Conservation (phyloP, 2,797 vertebrate genomes). For the Poecilia gillii region DNA sequence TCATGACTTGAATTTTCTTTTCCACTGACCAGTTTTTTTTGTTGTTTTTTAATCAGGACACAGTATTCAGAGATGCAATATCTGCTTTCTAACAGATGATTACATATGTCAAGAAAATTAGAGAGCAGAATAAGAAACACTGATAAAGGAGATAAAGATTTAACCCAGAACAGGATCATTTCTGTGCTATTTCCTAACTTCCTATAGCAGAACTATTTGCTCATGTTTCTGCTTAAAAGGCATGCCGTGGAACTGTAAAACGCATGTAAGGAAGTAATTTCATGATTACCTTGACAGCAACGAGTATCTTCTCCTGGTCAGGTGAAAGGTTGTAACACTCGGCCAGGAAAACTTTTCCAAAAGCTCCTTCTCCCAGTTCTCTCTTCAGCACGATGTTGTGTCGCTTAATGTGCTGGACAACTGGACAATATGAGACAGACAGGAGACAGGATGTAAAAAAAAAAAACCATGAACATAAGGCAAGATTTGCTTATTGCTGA, state of each 20-base stretch:
- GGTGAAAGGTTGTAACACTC: conserved; percentile 96
- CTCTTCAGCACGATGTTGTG: conserved; percentile 98
- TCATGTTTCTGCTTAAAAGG: background rate
- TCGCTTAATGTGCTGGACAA: conserved; percentile 97
- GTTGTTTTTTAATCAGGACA: background rate
- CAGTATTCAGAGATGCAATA: background rate
- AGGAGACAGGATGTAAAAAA: background rate
- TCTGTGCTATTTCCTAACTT: background rate
- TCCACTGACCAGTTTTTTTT: background rate
- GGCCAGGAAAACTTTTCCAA: conserved; percentile 97
- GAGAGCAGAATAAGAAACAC: background rate
- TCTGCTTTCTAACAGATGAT: background rate
- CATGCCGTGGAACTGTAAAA: background rate
- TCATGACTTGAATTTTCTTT: background rate
- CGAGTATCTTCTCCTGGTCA: conserved; percentile 95
- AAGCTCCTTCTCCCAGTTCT: conserved; percentile 97
- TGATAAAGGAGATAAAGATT: background rate
- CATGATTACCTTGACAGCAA: conserved; percentile 94
- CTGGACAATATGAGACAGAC: conserved; percentile 68
- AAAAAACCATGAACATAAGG: background rate
- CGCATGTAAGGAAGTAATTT: background rate
- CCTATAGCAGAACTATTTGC: background rate
- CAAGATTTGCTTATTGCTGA: background rate
- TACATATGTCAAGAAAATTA: background rate
- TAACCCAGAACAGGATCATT: background rate